Conservation (phyloP, 2,797 vertebrate species). For the Cichlasoma orientale region DNA sequence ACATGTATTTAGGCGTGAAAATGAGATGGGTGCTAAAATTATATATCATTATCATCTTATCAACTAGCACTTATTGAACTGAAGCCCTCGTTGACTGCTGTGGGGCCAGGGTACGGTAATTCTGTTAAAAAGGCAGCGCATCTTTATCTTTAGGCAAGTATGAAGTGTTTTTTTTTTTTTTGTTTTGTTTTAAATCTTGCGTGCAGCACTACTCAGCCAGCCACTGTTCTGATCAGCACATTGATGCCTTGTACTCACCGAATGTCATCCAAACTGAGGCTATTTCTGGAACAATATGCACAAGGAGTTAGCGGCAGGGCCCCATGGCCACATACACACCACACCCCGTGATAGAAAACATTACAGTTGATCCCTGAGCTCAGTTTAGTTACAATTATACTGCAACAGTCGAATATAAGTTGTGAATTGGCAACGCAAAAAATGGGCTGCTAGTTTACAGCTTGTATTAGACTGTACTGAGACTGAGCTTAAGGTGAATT, state of each 20-base stretch:
- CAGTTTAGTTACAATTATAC: background rate
- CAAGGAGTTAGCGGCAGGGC: slow-evolving; percentile 83
- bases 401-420: background rate
- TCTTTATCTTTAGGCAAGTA: slow-evolving; percentile 59
- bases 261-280: slow-evolving; percentile 98
- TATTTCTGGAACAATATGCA: slow-evolving; percentile 98
- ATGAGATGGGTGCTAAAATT: slow-evolving; percentile 22
- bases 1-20: background rate
- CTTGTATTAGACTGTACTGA: too few species aligned
- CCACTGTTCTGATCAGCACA: slow-evolving; percentile 76
- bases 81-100: slow-evolving; percentile 29
- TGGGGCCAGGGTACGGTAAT: background rate
- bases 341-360: slow-evolving; percentile 53
- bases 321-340: slow-evolving; percentile 58
- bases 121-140: slow-evolving; percentile 59
- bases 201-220: slow-evolving; percentile 73
- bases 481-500: background rate
- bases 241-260: slow-evolving; percentile 89
- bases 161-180: slow-evolving; percentile 34
- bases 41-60: slow-evolving; percentile 9
- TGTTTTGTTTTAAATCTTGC: slow-evolving; percentile 32
- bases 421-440: too few species aligned
- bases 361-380: slow-evolving; percentile 18
- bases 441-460: background rate
- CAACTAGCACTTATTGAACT: slow-evolving; percentile 8